Conservation (phyloP, 1,140 invertebrate species). For the Aphidius ervi region DNA sequence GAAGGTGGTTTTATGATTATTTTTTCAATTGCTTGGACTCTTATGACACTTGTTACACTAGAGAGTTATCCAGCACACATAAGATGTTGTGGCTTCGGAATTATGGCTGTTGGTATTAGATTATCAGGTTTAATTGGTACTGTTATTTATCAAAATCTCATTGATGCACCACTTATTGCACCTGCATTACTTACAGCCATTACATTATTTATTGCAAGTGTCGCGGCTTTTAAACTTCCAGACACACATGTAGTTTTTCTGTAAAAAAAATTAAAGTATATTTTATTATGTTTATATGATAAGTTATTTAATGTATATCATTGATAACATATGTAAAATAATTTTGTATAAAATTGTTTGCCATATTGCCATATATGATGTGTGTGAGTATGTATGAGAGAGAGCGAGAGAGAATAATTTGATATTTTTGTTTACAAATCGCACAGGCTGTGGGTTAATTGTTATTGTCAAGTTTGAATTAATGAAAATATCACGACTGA, state of each 20-base stretch:
- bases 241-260: constrained; percentile 45
- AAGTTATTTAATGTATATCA: too few relatives aligned
- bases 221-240: constrained; percentile 44
- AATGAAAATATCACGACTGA: too few relatives aligned
- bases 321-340: not conserved
- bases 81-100: constrained; percentile 44
- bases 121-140: constrained; percentile 43
- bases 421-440: not conserved
- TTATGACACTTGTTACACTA: constrained; percentile 39
- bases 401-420: not conserved
- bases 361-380: too few relatives aligned
- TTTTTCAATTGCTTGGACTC: constrained; percentile 43
- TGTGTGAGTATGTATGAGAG: constrained; percentile 2
- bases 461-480: not conserved
- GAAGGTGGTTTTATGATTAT: constrained; percentile 43
- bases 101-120: constrained; percentile 41
- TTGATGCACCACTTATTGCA: constrained; percentile 37
- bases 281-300: not conserved
- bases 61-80: constrained; percentile 46
- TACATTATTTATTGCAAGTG: constrained; percentile 37
- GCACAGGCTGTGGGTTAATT: constrained; percentile 8
- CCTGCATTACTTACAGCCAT: constrained; percentile 41
- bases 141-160: constrained; percentile 40
- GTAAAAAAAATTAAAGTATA: constrained; percentile 25
- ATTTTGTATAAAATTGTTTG: constrained; percentile 10